Base-by-base conservation (phyloP, 2,888 invertebrate genomes). In the Alcis repandata region DNA sequence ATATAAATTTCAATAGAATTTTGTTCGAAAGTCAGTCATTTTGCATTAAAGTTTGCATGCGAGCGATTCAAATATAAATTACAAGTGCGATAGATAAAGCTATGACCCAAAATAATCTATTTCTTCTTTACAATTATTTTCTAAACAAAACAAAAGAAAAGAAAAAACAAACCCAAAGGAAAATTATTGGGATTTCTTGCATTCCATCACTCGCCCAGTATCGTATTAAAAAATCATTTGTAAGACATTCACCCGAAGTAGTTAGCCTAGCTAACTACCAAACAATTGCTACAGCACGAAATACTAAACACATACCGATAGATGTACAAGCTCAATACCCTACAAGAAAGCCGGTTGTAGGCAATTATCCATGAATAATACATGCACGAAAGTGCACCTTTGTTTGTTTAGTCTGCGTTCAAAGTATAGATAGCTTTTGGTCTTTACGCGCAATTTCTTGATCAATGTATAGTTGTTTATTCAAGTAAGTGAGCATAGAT, bases 341-440 rank as follows among this genome's bases (percentile, higher is more conserved):
- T 27, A 53, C 59, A 59, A 59, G 22, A 59, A 64, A 43, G 64
- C 43, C 22, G 53, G 22, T 46, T 45, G 53, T 67, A 67, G 65
- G 63, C 67, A 72, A 72, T 72, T 72, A 70, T 27, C 19, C 46
- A 67, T 74, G 71, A 67, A 71, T 71, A 70, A 74, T 68, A 64
- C 67, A 72, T 59, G 54, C 64, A 43, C 63, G 53, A 70, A 68
- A 72, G 67, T 72, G 74, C 72, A 72, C 60, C 33, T 51, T n/a
- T 57, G 68, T 69, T 72, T 68, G 59, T 59, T 73, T 66, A 67
- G 61, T 60, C 54, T 62, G 58, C 56, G 59, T 62, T 62, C 38
- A 38, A 66, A 59, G 63, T 65, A 66, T 46, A 20, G 41, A 58
- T 49, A 46, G 53, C 52, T 63, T 63, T 66, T 43, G 49, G 52